A percentile compares a stretch with the other conserved stretches of the same genome.
phyloP scores from a whole-genome alignment of 2,113 vertebrate species.

The Eonycteris spelaea region DNA sequence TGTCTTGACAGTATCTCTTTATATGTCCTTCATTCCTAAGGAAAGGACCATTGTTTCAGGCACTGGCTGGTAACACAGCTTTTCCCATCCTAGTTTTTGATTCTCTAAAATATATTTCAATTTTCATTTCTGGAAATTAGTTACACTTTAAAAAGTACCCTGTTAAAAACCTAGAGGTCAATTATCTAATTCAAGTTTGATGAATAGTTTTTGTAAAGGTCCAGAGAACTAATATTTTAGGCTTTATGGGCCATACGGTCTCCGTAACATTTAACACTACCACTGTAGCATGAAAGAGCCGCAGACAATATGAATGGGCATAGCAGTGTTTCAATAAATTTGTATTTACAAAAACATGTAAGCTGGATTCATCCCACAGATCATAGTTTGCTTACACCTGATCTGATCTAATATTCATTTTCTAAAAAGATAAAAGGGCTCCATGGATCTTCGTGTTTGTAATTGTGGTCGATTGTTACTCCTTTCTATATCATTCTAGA shows the following conservation, averaged over 20 bases:
- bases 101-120: not conserved
- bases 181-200: not conserved
- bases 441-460: not conserved
- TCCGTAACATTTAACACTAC: not conserved
- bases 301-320: not conserved
- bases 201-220: not conserved
- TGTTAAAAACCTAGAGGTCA: not conserved
- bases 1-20: not conserved
- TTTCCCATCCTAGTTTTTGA: not conserved
- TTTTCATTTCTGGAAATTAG: not conserved
- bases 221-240: not conserved
- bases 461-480: not conserved
- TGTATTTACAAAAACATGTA: not conserved
- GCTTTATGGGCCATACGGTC: not conserved
- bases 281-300: not conserved
- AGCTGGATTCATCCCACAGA: not conserved
- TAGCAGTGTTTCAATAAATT: not conserved
- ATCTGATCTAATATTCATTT: not conserved
- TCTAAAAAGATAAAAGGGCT: constrained; percentile 1
- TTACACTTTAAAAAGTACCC: not conserved
- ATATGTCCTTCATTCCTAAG: not conserved
- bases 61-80: not conserved
- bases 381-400: not conserved
- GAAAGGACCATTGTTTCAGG: not conserved
- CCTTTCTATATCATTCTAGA: not conserved